phyloP scores from a whole-genome alignment of 2,888 invertebrate genomes.

The Chrysopilus asiliformis region DNA sequence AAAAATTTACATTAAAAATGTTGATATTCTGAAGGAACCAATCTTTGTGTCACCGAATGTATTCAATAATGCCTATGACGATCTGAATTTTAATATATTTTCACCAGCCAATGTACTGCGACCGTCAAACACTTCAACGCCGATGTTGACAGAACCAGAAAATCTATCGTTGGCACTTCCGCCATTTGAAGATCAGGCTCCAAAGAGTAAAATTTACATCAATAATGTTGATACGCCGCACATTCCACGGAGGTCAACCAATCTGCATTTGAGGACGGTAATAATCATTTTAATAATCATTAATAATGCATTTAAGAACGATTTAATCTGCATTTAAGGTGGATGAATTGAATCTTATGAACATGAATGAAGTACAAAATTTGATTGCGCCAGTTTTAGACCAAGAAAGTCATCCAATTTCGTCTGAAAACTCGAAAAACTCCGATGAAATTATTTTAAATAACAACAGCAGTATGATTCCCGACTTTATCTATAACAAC shows the following conservation, averaged over 20 bases:
- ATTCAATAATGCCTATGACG: conserved; percentile 17
- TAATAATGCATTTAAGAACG: too few relatives aligned
- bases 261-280: conserved; percentile 31
- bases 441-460: conserved; percentile 14
- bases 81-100: conserved; percentile 14
- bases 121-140: background rate
- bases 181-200: conserved; percentile 6
- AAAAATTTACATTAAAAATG: conserved; percentile 35
- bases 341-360: conserved; percentile 34
- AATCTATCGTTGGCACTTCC: too few relatives aligned
- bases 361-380: conserved; percentile 32
- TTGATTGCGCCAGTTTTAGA: conserved; percentile 30
- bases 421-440: conserved; percentile 18
- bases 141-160: too few relatives aligned
- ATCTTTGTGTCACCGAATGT: conserved; percentile 23
- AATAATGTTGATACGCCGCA: conserved; percentile 23
- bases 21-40: conserved; percentile 32
- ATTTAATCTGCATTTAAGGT: too few relatives aligned
- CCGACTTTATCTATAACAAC: conserved; percentile 9
- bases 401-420: too few relatives aligned
- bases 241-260: conserved; percentile 18
- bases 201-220: conserved; percentile 29
- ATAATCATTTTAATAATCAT: too few relatives aligned
- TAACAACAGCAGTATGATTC: conserved; percentile 12
- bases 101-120: background rate